Percentiles rank a stretch among this genome's conserved stretches.
Conservation (phyloP, 1,140 invertebrate genomes). For the Trachymyrmex septentrionalis region DNA sequence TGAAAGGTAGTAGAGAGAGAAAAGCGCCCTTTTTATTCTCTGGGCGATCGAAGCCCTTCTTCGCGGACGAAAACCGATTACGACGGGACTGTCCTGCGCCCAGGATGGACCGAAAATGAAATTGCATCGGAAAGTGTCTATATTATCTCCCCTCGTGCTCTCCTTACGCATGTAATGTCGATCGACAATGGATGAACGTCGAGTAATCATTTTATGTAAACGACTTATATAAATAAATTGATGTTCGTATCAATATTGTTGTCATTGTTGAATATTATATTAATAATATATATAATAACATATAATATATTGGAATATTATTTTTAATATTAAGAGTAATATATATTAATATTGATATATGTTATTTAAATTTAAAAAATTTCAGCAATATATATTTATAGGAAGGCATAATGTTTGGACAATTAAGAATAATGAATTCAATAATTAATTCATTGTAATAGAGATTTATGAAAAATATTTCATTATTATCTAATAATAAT, state of each 20-base stretch:
- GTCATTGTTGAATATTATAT: too few relatives aligned
- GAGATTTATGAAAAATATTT: not conserved
- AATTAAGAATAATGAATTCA: not conserved
- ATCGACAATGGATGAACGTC: not conserved
- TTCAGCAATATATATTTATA: not conserved
- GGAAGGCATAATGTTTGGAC: not conserved
- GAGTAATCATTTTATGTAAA: slow-evolving; percentile 24
- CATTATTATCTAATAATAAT: not conserved
- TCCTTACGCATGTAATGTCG: slow-evolving; percentile 1
- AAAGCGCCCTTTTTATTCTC: slow-evolving; percentile 63
- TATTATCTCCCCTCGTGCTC: slow-evolving; percentile 66
- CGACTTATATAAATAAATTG: slow-evolving; percentile 12
- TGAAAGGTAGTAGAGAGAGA: slow-evolving; percentile 41
- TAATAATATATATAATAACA: too few relatives aligned
- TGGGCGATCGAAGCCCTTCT: slow-evolving; percentile 62
- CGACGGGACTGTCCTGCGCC: slow-evolving; percentile 65
- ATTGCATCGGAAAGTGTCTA: slow-evolving; percentile 75
- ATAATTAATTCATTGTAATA: not conserved
- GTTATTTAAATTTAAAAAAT: not conserved
- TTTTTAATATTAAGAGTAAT: not conserved
- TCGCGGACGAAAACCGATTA: slow-evolving; percentile 75
- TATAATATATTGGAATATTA: too few relatives aligned
- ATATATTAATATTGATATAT: too few relatives aligned
- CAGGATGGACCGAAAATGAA: slow-evolving; percentile 75
- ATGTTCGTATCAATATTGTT: not conserved